Evolutionary conservation across 2,113 vertebrate species (phyloP).

Genomic region (Cyprinodon variegatus): DNA sequence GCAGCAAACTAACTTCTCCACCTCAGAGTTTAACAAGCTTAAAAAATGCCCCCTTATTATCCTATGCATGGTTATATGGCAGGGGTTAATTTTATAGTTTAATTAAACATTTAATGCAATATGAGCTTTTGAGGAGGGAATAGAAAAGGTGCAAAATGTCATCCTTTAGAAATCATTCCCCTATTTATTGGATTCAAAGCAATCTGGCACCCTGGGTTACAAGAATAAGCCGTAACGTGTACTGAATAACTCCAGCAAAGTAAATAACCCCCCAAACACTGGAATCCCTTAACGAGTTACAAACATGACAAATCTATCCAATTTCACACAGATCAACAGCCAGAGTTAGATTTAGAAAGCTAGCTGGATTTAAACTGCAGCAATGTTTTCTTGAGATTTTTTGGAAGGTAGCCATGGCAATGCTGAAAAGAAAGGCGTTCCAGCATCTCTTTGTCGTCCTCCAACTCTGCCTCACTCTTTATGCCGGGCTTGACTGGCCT

Average conservation of each 20-base stretch:
- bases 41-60: conserved; percentile 14
- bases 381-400: conserved; percentile 35
- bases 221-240: conserved; percentile 10
- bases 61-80: conserved; percentile 16
- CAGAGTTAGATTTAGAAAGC: conserved; percentile 37
- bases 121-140: conserved; percentile 15
- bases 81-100: conserved; percentile 23
- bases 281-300: conserved; percentile 31
- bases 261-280: conserved; percentile 19
- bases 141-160: conserved; percentile 13
- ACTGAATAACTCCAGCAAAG: conserved; percentile 9
- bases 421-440: conserved; percentile 56
- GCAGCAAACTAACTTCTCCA: conserved; percentile 8
- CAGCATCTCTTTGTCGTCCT: conserved; percentile 61
- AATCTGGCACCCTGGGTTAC: conserved; percentile 15
- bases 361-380: conserved; percentile 42
- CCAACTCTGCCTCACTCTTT: conserved; percentile 37
- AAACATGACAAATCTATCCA: conserved; percentile 46
- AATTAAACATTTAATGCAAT: conserved; percentile 16
- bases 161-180: conserved; percentile 23
- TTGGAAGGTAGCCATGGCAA: conserved; percentile 62
- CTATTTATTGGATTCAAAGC: conserved; percentile 32
- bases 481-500: conserved; percentile 58
- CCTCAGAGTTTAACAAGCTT: conserved; percentile 32
- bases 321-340: conserved; percentile 45